Evolutionary conservation across 1,140 invertebrate species (phyloP), one percentile per base, ranked within the genome.

Genomic region (Achatina immaculata): DNA sequence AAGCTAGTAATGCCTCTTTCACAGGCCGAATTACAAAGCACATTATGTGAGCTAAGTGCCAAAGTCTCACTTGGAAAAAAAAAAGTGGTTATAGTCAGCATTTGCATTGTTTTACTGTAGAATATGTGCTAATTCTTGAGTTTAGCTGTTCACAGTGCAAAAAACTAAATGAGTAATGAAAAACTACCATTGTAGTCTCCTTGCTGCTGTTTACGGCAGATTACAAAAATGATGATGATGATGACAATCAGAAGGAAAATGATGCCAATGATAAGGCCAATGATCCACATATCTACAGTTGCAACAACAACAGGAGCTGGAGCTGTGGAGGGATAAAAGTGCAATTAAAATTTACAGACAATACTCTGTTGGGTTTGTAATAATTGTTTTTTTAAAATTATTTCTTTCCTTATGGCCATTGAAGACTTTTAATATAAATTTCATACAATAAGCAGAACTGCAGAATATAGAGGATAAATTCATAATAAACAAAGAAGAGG

Each of bases 231-330:
- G 65, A 85, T 82, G 76, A 85, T 78, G 36, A 82, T 62, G 69
- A 85, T 80, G 69, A 85, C 78, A 21, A 83, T 82, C 36, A 85
- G 69, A 43, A 85, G 68, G 45, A 84, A 65, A 36, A 85, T 51
- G 48, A 85, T 75, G 21, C 80, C 82, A 34, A 85, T 76, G 79
- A 85, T 83, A 3, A 85, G 79, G 38, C 83, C 84, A 28, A 85
- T 83, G 78, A 83, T 84, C 82, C 82, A 81, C 75, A 78, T 77
- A 58, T 85, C 84, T 38, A 81, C 58, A 4, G 74, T 69, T n/a
- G 79, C 81, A n/a, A 51, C 31, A 19, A 40, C 43, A 21, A 42
- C 81, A 16, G 48, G 48, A 55, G 75, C n/a, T 45, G 16, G n/a
- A n/a, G n/a, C n/a, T n/a, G n/a, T n/a, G n/a, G 80, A 80, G 38